Percentiles rank a stretch among this genome's conserved stretches.
Conservation (phyloP, 1,140 invertebrate genomes). For the Polypedilum pembai region DNA sequence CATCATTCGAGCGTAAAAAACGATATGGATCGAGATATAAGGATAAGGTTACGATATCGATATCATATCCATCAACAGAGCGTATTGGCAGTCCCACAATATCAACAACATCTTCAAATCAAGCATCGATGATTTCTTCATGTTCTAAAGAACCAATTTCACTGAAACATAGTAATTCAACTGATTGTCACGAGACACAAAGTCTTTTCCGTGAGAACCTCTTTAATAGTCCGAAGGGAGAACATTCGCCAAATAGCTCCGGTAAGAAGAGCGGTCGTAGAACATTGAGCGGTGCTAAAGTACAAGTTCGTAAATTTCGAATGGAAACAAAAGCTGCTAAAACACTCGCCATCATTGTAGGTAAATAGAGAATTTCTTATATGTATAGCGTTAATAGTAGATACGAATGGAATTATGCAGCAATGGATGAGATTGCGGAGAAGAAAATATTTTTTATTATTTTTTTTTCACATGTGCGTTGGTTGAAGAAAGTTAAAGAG, state of each 20-base stretch:
- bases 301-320: slow-evolving; percentile 54
- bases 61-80: slow-evolving; percentile 72
- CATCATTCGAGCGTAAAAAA: slow-evolving; percentile 30
- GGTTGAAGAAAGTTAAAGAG: too few species aligned
- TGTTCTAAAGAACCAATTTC: neutral
- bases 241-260: slow-evolving; percentile 32
- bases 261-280: slow-evolving; percentile 44
- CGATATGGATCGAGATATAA: slow-evolving; percentile 46
- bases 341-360: slow-evolving; percentile 79
- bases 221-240: neutral
- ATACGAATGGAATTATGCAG: too few species aligned
- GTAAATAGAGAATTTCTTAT: slow-evolving; percentile 37
- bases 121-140: slow-evolving; percentile 34
- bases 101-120: slow-evolving; percentile 38
- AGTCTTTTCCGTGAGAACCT: neutral
- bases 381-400: neutral
- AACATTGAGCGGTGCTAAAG: slow-evolving; percentile 41
- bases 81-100: slow-evolving; percentile 50
- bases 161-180: neutral
- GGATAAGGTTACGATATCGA: slow-evolving; percentile 73
- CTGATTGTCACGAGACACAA: neutral
- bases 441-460: too few species aligned
- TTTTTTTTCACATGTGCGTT: too few species aligned
- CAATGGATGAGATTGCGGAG: too few species aligned
- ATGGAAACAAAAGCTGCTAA: slow-evolving; percentile 79